Base-by-base conservation (phyloP, 2,113 vertebrate species). In the Gorilla gorilla region DNA sequence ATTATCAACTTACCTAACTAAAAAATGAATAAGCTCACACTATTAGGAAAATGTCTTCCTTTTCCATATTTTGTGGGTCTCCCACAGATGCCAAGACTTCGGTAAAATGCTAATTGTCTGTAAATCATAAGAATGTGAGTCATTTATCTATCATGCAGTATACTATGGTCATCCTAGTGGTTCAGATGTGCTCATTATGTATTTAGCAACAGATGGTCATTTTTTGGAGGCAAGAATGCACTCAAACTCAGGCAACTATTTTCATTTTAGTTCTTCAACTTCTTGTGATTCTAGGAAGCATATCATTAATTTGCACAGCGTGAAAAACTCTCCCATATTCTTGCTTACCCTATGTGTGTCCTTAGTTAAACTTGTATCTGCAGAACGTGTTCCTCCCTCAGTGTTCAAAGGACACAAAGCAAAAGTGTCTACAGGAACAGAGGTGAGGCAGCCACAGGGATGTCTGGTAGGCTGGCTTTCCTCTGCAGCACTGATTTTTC, bases 361-460 rank as follows among this genome's bases (percentile, higher is more conserved):
- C 89, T 80, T 3, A 17, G 78, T 6, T 89, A 64, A 17, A 50
- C 93, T 20, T 0, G 0, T 20, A 3, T 10, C 1, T n/a, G 32
- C 35, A 55, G 10, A 72, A 10, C 3, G 32, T 4, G 14, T 38
- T 89, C 81, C 20, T 75, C 5, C 13, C 22, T 2, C 3, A 0
- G 13, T 3, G 4, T 25, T 7, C 13, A 20, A 78, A 48, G 61
- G 55, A 43, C 11, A 0, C 17, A 48, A 38, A n/a, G 45, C 7
- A 3, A 52, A n/a, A 9, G 20, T 2, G 9, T 8, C n/a, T 2
- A 5, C 0, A 1, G 17, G 78, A 10, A 40, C 57, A 25, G 25
- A 10, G 0, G 0, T 1, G 0, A 45, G 25, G 6, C 7, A 6
- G 35, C 72, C 68, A 0, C 3, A 0, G 0, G 3, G 23, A 0